Conservation (phyloP, 2,888 invertebrate genomes). For the Coelopa pilipes region DNA sequence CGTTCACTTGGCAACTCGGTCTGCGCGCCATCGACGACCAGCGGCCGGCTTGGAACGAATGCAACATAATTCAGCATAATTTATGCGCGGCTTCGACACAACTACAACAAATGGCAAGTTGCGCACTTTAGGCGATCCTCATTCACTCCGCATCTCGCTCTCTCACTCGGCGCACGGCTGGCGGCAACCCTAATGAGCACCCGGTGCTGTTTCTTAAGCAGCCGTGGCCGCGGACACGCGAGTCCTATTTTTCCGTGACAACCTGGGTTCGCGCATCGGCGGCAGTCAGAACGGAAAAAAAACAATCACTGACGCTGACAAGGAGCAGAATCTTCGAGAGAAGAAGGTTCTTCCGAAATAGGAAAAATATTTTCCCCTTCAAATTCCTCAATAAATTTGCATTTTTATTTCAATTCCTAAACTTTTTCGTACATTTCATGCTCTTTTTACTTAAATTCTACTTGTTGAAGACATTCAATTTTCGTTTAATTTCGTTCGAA, state of each 20-base stretch:
- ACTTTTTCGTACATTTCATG: neutral
- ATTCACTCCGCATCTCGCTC: neutral
- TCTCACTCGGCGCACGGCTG: neutral
- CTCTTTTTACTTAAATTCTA: neutral
- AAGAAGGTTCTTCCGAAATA: too few species aligned
- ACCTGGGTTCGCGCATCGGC: neutral
- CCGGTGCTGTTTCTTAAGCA: neutral
- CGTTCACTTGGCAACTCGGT: too few species aligned
- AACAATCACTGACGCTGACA: too few species aligned
- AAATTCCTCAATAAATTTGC: neutral
- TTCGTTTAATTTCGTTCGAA: too few species aligned
- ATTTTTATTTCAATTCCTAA: neutral
- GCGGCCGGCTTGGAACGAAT: neutral
- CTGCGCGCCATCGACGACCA: neutral
- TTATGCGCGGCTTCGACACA: conserved; percentile 9
- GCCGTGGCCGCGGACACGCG: neutral
- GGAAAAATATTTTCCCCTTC: too few species aligned
- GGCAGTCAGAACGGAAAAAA: too few species aligned
- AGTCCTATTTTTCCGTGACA: neutral
- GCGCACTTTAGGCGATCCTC: neutral
- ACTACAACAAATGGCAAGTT: neutral
- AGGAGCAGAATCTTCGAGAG: too few species aligned
- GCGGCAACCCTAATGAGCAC: conserved; percentile 27
- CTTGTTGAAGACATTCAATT: too few species aligned
- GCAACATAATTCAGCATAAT: neutral